These are phyloP conservation scores for Lacerta bilineata DNA, from an alignment of 2,797 vertebrate species.

Conservation along the genomic window DNA sequence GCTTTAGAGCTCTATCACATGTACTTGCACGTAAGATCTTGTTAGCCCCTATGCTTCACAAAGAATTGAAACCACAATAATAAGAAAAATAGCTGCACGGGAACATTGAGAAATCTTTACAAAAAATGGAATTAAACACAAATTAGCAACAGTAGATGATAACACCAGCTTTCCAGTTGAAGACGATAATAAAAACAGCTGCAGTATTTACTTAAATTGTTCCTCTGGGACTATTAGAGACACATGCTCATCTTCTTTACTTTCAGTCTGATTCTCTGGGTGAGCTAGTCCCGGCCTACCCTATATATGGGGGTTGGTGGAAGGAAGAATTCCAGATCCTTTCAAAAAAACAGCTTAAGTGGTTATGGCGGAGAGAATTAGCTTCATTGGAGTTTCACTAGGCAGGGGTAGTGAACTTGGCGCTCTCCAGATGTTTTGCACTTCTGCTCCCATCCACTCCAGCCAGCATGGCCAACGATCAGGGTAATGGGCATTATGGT, in stretches of 20 bases:
- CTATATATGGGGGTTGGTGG: not conserved
- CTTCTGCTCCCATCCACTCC: too few species aligned
- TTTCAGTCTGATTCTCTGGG: not conserved
- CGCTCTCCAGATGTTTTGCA: too few species aligned
- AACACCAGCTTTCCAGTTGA: not conserved
- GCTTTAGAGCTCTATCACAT: not conserved
- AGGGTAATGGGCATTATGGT: too few species aligned
- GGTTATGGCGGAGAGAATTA: not conserved
- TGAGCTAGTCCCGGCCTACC: not conserved
- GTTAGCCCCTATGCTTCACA: not conserved
- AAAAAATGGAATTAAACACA: slow-evolving; percentile 25
- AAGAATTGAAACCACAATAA: slow-evolving; percentile 17
- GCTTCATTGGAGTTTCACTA: not conserved
- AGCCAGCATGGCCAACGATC: too few species aligned
- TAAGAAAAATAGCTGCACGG: slow-evolving; percentile 56
- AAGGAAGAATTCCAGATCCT: not conserved
- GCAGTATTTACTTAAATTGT: not conserved
- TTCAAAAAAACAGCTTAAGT: not conserved
- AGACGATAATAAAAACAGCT: slow-evolving; percentile 20
- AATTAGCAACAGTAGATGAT: not conserved
- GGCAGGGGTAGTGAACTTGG: too few species aligned
- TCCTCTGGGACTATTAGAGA: not conserved
- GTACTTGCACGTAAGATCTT: not conserved
- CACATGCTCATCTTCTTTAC: not conserved
- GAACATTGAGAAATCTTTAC: slow-evolving; percentile 21